These are phyloP conservation scores for Oreonectes daqikongensis DNA, from an alignment of 2,797 vertebrate genomes.

Conservation along the genomic window DNA sequence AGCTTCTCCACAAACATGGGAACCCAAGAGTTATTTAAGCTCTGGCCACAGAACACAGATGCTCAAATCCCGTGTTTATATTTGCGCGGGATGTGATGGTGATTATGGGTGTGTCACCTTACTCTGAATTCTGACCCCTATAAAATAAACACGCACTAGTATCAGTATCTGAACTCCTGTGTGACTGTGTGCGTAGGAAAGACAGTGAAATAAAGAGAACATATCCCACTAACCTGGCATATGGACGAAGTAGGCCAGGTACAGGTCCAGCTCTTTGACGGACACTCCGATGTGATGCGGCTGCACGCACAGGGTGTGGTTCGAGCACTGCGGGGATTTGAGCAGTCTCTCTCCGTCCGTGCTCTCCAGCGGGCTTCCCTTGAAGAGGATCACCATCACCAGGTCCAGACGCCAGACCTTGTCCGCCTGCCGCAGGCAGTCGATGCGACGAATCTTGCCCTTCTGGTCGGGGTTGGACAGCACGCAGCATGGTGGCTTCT, in stretches of 20 bases:
- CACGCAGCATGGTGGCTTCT: constrained; percentile 92
- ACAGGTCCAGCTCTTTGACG: constrained; percentile 95
- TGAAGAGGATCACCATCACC: constrained; percentile 97
- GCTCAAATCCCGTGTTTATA: constrained; percentile 1
- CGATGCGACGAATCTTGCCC: constrained; percentile 94
- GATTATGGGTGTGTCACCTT: constrained; percentile 21
- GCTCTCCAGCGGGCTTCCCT: constrained; percentile 95
- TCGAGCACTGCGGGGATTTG: constrained; percentile 94
- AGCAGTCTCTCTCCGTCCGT: constrained; percentile 92
- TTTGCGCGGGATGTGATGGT: constrained; percentile 9
- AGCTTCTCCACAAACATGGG: not conserved
- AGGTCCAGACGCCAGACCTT: constrained; percentile 96
- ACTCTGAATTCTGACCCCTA: not conserved
- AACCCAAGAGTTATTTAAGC: not conserved
- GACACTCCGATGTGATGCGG: constrained; percentile 96
- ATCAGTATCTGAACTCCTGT: constrained; percentile 10
- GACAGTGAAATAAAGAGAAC: not conserved
- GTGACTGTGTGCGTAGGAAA: not conserved
- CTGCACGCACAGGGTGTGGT: constrained; percentile 92
- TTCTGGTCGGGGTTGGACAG: constrained; percentile 96
- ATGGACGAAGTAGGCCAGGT: constrained; percentile 96
- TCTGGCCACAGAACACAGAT: not conserved
- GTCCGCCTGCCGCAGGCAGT: constrained; percentile 94
- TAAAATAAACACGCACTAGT: not conserved
- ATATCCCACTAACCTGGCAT: constrained; percentile 86